Evolutionary conservation across 1,140 invertebrate genomes (phyloP).

Genomic region (Leguminivora glycinivorella): DNA sequence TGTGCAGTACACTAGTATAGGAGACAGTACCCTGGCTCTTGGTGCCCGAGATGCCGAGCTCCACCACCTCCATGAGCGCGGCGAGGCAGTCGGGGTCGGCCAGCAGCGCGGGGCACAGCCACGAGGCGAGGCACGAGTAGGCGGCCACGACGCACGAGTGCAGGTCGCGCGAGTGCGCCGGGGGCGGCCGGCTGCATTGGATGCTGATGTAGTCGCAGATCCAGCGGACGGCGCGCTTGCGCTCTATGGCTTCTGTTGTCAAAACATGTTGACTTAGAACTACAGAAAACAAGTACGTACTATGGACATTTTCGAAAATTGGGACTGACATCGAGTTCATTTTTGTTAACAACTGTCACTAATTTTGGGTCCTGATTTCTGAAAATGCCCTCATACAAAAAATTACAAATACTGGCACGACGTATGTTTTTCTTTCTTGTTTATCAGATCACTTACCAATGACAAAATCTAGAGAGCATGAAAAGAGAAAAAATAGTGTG

Average conservation of each 20-base stretch:
- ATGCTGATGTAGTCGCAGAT: slow-evolving; percentile 98
- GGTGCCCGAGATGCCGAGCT: slow-evolving; percentile 97
- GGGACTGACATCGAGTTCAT: too few relatives aligned
- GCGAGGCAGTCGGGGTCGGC: slow-evolving; percentile 95
- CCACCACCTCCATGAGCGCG: slow-evolving; percentile 96
- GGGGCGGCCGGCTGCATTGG: slow-evolving; percentile 97
- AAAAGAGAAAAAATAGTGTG: slow-evolving; percentile 36
- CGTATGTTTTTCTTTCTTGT: too few relatives aligned
- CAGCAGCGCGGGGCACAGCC: slow-evolving; percentile 87
- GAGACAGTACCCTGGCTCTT: slow-evolving; percentile 84
- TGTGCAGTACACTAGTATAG: too few relatives aligned
- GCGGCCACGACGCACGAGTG: slow-evolving; percentile 98
- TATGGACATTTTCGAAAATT: too few relatives aligned
- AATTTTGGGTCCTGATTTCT: too few relatives aligned
- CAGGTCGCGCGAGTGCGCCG: slow-evolving; percentile 97
- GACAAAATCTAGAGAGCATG: slow-evolving; percentile 64
- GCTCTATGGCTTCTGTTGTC: slow-evolving; percentile 88
- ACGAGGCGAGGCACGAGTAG: slow-evolving; percentile 93
- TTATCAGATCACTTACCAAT: slow-evolving; percentile 67
- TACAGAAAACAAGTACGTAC: too few relatives aligned
- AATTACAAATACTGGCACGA: too few relatives aligned
- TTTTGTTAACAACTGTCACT: too few relatives aligned
- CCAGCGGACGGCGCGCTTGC: slow-evolving; percentile 97
- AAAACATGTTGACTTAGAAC: slow-evolving; percentile 24
- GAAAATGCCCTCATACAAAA: too few relatives aligned